Conservation (phyloP, 2,797 vertebrate genomes). For the Karalla daura region DNA sequence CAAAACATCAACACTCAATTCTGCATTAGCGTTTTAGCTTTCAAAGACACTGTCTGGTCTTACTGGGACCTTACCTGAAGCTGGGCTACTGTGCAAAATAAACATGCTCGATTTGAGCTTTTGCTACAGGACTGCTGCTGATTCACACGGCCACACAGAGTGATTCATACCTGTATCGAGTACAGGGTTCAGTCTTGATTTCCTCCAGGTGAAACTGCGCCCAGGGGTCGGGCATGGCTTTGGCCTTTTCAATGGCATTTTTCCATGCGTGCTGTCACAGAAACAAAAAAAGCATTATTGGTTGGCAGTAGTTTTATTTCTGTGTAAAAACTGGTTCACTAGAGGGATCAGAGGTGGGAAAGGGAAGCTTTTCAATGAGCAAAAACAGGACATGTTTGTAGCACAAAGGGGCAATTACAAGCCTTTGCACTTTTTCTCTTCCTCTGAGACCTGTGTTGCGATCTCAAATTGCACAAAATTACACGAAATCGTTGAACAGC, state of each 20-base stretch:
- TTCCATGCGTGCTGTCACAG: slow-evolving; percentile 91
- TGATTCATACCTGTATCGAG: slow-evolving; percentile 89
- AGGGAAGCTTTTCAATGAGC: background rate
- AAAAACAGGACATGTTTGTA: background rate
- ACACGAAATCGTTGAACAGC: background rate
- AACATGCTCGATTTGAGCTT: background rate
- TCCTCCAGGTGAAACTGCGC: slow-evolving; percentile 97
- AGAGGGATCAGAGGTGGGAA: background rate
- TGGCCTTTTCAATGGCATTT: slow-evolving; percentile 94
- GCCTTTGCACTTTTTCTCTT: background rate
- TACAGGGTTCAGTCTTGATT: slow-evolving; percentile 87
- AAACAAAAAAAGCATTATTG: slow-evolving; percentile 17
- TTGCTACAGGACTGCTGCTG: too few relatives aligned
- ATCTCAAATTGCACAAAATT: background rate
- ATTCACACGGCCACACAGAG: background rate
- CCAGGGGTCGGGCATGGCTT: slow-evolving; percentile 97
- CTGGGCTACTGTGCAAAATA: background rate
- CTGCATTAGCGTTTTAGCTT: too few relatives aligned
- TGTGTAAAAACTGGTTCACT: background rate
- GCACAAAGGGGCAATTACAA: background rate
- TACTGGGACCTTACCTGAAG: too few relatives aligned
- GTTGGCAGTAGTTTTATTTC: background rate
- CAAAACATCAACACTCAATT: too few relatives aligned
- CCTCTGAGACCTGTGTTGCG: background rate
- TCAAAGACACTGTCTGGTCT: too few relatives aligned